phyloP scores from a whole-genome alignment of 2,113 vertebrate species.

The Rhinogobius similis region DNA sequence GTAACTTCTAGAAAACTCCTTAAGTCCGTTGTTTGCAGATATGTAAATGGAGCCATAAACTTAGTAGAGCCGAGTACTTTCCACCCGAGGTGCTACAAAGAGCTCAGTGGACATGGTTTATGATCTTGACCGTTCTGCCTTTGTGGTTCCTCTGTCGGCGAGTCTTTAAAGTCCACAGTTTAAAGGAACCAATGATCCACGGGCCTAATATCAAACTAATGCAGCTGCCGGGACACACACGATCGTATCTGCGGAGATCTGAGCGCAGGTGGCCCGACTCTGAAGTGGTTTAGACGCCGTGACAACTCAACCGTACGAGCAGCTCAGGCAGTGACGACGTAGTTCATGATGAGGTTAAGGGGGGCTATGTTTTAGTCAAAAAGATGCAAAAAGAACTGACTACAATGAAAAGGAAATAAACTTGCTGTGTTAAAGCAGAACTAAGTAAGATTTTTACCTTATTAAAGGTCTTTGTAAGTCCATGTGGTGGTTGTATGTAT shows the following conservation, averaged over 20 bases:
- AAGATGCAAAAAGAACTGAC: too few relatives aligned
- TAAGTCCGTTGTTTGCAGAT: slow-evolving; percentile 47
- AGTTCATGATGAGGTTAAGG: neutral
- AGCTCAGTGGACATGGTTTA: slow-evolving; percentile 55
- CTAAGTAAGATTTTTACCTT: too few relatives aligned
- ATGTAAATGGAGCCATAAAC: slow-evolving; percentile 50
- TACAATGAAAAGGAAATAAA: too few relatives aligned
- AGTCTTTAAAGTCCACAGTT: slow-evolving; percentile 54
- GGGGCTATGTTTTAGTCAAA: too few relatives aligned
- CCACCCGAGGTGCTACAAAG: slow-evolving; percentile 54
- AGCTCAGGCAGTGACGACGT: too few relatives aligned
- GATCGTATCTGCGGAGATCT: slow-evolving; percentile 30
- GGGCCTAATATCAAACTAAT: slow-evolving; percentile 79
- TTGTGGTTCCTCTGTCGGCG: slow-evolving; percentile 47
- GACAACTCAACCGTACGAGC: neutral
- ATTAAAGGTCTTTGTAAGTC: too few relatives aligned
- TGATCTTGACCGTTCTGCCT: slow-evolving; percentile 57
- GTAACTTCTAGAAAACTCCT: slow-evolving; percentile 17
- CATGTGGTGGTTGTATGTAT: too few relatives aligned
- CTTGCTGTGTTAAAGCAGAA: too few relatives aligned
- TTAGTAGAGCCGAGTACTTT: slow-evolving; percentile 14
- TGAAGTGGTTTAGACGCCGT: neutral
- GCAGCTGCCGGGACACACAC: too few relatives aligned
- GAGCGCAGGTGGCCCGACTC: neutral
- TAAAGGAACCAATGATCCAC: slow-evolving; percentile 38